Percentiles rank a stretch among this genome's conserved stretches.
Conservation (phyloP, 1,140 invertebrate species). For the Macrobrachium nipponense region DNA sequence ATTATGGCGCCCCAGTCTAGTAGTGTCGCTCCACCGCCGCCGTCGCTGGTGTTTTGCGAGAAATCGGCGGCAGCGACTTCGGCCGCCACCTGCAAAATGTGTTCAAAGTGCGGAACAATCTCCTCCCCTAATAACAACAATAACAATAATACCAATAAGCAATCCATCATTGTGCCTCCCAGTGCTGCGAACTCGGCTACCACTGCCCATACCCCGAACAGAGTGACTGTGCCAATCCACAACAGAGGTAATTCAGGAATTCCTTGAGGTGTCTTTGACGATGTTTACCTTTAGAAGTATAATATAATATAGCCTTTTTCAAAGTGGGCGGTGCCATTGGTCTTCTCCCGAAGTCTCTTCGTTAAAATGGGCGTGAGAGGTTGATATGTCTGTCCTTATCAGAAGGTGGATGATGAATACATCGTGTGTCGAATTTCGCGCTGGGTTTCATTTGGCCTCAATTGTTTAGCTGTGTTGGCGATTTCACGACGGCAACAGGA, state of each 20-base stretch:
- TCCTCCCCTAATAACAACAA: background rate
- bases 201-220: background rate
- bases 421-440: too few species aligned
- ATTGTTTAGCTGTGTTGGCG: too few species aligned
- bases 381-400: too few species aligned
- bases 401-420: too few species aligned
- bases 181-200: slow-evolving; percentile 1
- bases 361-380: too few species aligned
- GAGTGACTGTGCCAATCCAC: background rate
- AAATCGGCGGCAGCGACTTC: slow-evolving; percentile 24
- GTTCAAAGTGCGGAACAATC: slow-evolving; percentile 43
- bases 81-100: slow-evolving; percentile 42
- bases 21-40: slow-evolving; percentile 16
- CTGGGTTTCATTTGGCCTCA: too few species aligned
- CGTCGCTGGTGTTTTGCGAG: slow-evolving; percentile 39
- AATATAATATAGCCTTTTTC: too few species aligned
- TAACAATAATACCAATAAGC: background rate
- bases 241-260: slow-evolving; percentile 11
- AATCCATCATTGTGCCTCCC: slow-evolving; percentile 4
- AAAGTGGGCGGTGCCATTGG: too few species aligned
- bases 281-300: too few species aligned
- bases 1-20: slow-evolving; percentile 47
- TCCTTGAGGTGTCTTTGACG: too few species aligned
- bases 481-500: too few species aligned
- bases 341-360: too few species aligned